Percentiles rank a stretch among this genome's conserved stretches.
phyloP scores from a whole-genome alignment of 1,140 invertebrate species.

The Aphidius gifuensis region DNA sequence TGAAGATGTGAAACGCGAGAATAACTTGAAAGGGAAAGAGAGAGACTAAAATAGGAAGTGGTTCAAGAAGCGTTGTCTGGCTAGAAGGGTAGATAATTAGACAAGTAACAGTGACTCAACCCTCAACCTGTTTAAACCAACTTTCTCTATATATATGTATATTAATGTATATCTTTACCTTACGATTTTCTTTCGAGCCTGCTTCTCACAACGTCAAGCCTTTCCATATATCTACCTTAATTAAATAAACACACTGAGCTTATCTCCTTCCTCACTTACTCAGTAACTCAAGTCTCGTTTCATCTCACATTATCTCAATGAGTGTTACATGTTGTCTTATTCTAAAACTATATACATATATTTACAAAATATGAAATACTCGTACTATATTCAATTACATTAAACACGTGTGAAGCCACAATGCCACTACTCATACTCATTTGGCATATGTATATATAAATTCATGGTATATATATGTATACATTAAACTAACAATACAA shows the following conservation, averaged over 20 bases:
- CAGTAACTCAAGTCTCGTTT: constrained; percentile 34
- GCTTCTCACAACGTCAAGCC: constrained; percentile 19
- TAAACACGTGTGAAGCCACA: constrained; percentile 22
- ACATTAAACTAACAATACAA: background rate
- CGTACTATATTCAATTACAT: constrained; percentile 21
- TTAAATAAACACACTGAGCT: constrained; percentile 44
- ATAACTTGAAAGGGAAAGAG: background rate
- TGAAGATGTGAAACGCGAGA: constrained; percentile 1
- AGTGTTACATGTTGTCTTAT: constrained; percentile 15
- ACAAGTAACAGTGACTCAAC: constrained; percentile 41
- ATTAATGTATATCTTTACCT: background rate
- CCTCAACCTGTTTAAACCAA: constrained; percentile 11
- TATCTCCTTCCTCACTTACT: too few relatives aligned
- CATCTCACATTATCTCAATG: constrained; percentile 3
- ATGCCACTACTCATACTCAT: background rate
- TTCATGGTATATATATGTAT: background rate
- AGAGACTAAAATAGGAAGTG: constrained; percentile 7
- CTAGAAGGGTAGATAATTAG: constrained; percentile 43
- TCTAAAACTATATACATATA: constrained; percentile 12
- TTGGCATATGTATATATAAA: background rate
- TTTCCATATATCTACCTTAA: constrained; percentile 41
- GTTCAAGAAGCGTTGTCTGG: constrained; percentile 23
- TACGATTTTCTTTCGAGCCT: background rate
- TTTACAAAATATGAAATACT: constrained; percentile 31
- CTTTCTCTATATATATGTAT: background rate